Evolutionary conservation across 1,140 invertebrate genomes (phyloP), one percentile per base, ranked within the genome.

Genomic region (Atta cephalotes): DNA sequence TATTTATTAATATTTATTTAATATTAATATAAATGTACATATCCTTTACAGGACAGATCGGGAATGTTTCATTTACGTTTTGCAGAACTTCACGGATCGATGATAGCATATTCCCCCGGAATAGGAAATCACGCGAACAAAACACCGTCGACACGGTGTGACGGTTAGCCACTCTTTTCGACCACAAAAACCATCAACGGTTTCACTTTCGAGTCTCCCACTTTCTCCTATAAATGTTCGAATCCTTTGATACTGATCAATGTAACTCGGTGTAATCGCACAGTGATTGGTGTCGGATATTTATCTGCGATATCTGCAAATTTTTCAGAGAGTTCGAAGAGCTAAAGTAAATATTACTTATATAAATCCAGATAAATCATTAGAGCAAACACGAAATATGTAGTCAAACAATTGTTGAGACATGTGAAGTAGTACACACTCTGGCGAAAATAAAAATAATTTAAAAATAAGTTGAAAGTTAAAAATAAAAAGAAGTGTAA

Each of bases 151-250:
- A 82, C 49, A 87, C 77, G 72, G 80, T 84, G 28, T 10, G 10
- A 71, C 28, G 49, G 10, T 31, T 35, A 71, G 16, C 9, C 45
- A 18, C 65, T 86, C 60, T 79, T 79, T 82, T 79, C 7, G 51
- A 31, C 6, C 71, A 62, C 39, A 89, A 90, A 85, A 90, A 88
- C 53, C 6, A 9, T 65, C 31, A 56, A 77, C 25, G 71, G 88
- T 90, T 6, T 60, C 89, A 88, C 89, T 91, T 90, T 89, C 72
- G 56, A 79, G 89, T 88, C 91, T 86, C 88, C 66, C 63, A 87
- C 91, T 92, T 92, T 92, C 92, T 79, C 90, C 77, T 93, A 93
- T 93, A 93, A 93, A 93, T 88, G n/a, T 49, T 79, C 78, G 88
- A 89, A 90, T 90, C 68, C 35, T 12, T 81, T 56, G 25, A 49